phyloP scores from a whole-genome alignment of 2,888 invertebrate genomes.

The Bombylius major region DNA sequence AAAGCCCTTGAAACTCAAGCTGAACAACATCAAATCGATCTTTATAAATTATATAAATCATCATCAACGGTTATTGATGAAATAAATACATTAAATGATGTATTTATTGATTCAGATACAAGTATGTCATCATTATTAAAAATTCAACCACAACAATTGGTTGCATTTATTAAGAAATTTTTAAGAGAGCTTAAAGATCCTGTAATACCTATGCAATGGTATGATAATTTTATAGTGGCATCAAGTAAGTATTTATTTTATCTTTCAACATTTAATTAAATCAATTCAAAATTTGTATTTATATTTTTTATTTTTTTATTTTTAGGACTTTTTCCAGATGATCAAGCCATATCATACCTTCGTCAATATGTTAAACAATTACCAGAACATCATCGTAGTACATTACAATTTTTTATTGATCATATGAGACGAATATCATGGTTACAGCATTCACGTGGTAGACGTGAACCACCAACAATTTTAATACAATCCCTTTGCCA shows the following conservation, averaged over 20 bases:
- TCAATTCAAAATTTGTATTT: slow-evolving; percentile 18
- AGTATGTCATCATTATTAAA: not conserved
- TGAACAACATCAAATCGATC: slow-evolving; percentile 40
- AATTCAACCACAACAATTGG: slow-evolving; percentile 15
- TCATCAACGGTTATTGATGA: slow-evolving; percentile 40
- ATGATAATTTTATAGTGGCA: slow-evolving; percentile 54
- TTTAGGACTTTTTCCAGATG: slow-evolving; percentile 21
- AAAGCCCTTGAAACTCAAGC: slow-evolving; percentile 49
- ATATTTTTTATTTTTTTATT: not conserved
- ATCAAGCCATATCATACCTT: slow-evolving; percentile 43
- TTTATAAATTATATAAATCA: slow-evolving; percentile 49
- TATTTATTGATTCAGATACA: slow-evolving; percentile 4
- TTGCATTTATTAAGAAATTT: slow-evolving; percentile 53
- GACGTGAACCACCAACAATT: slow-evolving; percentile 50
- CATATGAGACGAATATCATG: slow-evolving; percentile 60
- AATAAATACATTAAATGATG: slow-evolving; percentile 42
- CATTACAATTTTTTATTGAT: slow-evolving; percentile 51
- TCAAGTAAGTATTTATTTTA: slow-evolving; percentile 24
- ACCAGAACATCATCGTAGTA: slow-evolving; percentile 50
- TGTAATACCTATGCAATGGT: slow-evolving; percentile 60
- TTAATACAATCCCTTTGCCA: slow-evolving; percentile 60
- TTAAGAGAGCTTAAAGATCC: slow-evolving; percentile 62
- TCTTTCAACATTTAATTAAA: not conserved
- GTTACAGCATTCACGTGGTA: slow-evolving; percentile 50
- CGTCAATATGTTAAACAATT: slow-evolving; percentile 45